A percentile compares a stretch with the other conserved stretches of the same genome.
Evolutionary conservation across 2,797 vertebrate genomes (phyloP).

Genomic region (Myotis myotis): DNA sequence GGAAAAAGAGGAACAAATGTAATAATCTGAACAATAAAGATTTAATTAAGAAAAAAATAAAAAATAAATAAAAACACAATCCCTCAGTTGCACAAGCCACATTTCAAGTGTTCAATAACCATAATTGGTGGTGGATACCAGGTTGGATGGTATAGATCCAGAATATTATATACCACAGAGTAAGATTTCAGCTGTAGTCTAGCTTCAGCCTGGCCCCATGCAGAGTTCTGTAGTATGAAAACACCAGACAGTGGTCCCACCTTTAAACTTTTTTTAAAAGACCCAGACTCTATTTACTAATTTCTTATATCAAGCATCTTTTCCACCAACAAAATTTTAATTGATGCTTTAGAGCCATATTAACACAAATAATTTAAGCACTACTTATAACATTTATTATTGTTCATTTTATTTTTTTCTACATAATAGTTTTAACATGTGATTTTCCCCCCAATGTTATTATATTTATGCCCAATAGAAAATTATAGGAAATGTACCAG

Average conservation of each 20-base stretch:
- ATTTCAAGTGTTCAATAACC: not conserved
- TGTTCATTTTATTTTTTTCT: constrained; percentile 3
- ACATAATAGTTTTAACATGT: not conserved
- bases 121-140: not conserved
- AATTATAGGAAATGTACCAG: not conserved
- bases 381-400: not conserved
- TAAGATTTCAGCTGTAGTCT: not conserved
- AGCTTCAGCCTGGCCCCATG: not conserved
- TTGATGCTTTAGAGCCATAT: not conserved
- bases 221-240: not conserved
- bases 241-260: not conserved
- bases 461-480: not conserved
- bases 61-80: not conserved
- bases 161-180: not conserved
- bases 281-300: not conserved
- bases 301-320: not conserved
- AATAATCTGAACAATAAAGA: too few species aligned
- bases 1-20: too few species aligned
- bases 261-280: not conserved
- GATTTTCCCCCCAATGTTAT: not conserved
- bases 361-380: constrained; percentile 1
- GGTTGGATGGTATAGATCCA: not conserved
- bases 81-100: not conserved
- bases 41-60: too few species aligned
- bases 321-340: not conserved